Base-by-base conservation (phyloP, 30 jellyfish, hydroid and myxozoan genomes). In the Calvadosia cruxmelitensis region DNA sequence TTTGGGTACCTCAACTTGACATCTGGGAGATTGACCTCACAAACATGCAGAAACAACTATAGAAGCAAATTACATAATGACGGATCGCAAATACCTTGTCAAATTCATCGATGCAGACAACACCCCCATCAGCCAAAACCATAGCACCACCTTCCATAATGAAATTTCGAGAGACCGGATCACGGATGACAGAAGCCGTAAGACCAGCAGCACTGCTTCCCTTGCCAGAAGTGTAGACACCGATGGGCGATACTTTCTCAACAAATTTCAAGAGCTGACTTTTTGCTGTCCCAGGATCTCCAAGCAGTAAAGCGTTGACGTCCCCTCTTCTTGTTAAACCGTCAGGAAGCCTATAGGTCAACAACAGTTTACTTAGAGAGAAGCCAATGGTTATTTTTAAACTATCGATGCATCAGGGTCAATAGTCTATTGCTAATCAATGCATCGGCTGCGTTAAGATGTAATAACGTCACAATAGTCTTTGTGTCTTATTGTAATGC, bases 121-220 rank as follows among this genome's bases (percentile, higher is more conserved):
- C 96, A 0, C 99, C 99, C n/a, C 99, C 96, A 61, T 93, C 99
- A 71, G 99, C 99, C 64, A 93, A 68, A 31, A 93, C 99, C 99
- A 93, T 93, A 15, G 99, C 99, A 31, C 99, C 99, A 34, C 99
- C 99, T 68, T 93, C 99, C 94, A 93, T 85, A 25, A 93, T 82
- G 64, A 93, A 93, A 76, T 86, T 86, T 24, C 99, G 53, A 1
- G 99, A 75, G 3, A 84, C 95, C 16, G 99, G 95, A 62, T 93
- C 99, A 34, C 95, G 33, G 34, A 70, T 80, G 3, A 93, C 94
- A 0, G 99, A 93, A 12, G 99, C 99, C 15, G 99, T 93, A 26
- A 93, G 78, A 29, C 99, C 99, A 27, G 99, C 99, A 27, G 99
- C 99, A 77, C 99, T 93, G 72, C 95, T 79, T 31, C 99, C 99